Percentiles rank a stretch among this genome's conserved stretches.
These are phyloP conservation scores for Pseudorasbora parva DNA, from an alignment of 2,113 vertebrate genomes.

Conservation along the genomic window DNA sequence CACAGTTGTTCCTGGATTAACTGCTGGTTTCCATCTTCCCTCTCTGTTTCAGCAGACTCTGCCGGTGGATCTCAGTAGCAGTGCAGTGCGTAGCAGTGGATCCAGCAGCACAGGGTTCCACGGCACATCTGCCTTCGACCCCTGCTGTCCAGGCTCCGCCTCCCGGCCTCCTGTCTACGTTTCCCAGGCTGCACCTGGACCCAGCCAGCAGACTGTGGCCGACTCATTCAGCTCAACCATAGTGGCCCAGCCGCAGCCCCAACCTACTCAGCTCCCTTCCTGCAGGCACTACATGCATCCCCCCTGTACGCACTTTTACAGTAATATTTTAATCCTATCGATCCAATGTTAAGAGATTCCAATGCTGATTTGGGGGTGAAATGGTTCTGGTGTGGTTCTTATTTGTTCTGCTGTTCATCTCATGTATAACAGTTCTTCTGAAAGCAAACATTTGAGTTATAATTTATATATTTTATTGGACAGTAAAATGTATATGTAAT, in stretches of 20 bases:
- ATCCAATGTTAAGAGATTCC: neutral
- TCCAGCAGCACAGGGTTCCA: constrained; percentile 81
- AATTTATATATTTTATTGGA: neutral
- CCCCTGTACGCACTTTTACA: constrained; percentile 82
- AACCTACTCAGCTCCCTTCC: constrained; percentile 84
- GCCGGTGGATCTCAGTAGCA: constrained; percentile 96
- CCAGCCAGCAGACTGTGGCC: constrained; percentile 84
- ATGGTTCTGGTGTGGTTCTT: neutral
- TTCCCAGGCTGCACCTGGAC: constrained; percentile 85
- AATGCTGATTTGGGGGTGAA: neutral
- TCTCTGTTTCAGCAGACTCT: constrained; percentile 84
- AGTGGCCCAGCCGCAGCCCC: constrained; percentile 86
- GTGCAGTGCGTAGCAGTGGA: constrained; percentile 83
- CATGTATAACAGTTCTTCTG: neutral
- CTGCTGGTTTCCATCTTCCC: constrained; percentile 21
- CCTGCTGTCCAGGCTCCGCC: constrained; percentile 93
- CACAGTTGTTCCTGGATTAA: constrained; percentile 5
- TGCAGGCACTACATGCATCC: constrained; percentile 96
- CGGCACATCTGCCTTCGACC: constrained; percentile 93
- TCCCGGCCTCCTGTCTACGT: constrained; percentile 86
- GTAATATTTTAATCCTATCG: neutral
- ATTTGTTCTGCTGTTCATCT: neutral
- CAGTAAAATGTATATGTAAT: too few species aligned
- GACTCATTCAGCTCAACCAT: constrained; percentile 87
- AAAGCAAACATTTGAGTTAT: neutral